Percentiles rank a stretch among this genome's conserved stretches.
Conservation (phyloP, 2,888 invertebrate genomes). For the Frankliniella intonsa region DNA sequence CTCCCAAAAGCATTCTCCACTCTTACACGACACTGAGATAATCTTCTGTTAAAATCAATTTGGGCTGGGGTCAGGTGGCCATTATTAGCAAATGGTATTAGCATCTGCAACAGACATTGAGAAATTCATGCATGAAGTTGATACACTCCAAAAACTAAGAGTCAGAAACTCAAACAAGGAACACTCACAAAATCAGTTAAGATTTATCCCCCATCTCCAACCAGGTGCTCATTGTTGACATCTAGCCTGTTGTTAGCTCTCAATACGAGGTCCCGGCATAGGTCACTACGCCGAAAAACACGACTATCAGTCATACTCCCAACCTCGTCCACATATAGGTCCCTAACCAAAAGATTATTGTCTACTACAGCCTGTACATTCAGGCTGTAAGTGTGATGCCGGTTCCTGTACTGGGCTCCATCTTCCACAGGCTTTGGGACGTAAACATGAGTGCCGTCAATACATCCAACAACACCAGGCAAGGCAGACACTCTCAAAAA, state of each 20-base stretch:
- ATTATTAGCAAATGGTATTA: background rate
- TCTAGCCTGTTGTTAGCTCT: background rate
- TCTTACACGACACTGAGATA: background rate
- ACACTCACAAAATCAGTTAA: background rate
- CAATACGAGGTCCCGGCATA: background rate
- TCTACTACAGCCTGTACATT: background rate
- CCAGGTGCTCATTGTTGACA: background rate
- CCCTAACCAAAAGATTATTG: background rate
- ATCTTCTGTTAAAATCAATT: background rate
- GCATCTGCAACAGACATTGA: background rate
- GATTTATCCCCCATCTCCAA: background rate
- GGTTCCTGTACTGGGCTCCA: constrained; percentile 1
- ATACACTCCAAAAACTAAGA: background rate
- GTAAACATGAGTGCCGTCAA: background rate
- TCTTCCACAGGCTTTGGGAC: background rate
- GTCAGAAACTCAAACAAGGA: background rate
- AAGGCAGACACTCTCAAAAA: background rate
- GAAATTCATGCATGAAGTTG: background rate
- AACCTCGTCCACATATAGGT: background rate
- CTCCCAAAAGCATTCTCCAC: background rate
- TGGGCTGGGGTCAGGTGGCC: background rate
- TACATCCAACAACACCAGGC: constrained; percentile 1
- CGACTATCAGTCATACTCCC: background rate
- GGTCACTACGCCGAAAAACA: background rate
- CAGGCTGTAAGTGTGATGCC: constrained; percentile 1